phyloP scores from a whole-genome alignment of 2,888 invertebrate species.

The Andrena fulva region DNA sequence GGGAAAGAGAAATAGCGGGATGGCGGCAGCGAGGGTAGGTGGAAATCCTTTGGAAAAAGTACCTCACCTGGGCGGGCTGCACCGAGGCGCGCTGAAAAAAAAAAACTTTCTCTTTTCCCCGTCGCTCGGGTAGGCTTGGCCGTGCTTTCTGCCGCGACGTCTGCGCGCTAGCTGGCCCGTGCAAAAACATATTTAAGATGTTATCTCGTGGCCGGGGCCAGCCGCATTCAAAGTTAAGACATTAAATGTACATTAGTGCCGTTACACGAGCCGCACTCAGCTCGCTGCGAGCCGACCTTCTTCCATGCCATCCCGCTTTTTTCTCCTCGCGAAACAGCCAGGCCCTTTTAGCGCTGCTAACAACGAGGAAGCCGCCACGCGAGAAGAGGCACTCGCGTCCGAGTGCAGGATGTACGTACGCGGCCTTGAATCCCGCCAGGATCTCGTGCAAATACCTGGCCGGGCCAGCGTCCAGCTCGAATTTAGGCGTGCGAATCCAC shows the following conservation, averaged over 20 bases:
- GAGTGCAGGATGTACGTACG: not conserved
- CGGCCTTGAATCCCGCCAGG: constrained; percentile 10
- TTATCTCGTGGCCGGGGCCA: constrained; percentile 68
- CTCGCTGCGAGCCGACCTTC: not conserved
- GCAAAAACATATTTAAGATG: constrained; percentile 79
- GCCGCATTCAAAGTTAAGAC: constrained; percentile 83
- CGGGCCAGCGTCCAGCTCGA: not conserved
- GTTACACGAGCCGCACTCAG: constrained; percentile 47
- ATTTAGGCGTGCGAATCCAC: not conserved
- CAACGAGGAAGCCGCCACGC: constrained; percentile 23
- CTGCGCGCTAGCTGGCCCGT: constrained; percentile 54
- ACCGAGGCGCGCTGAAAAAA: constrained; percentile 47
- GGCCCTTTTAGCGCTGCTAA: constrained; percentile 2
- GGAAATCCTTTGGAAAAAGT: constrained; percentile 67
- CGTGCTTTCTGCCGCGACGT: not conserved
- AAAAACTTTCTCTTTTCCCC: constrained; percentile 60
- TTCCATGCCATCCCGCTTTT: not conserved
- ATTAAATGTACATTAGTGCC: constrained; percentile 83
- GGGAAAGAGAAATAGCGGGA: constrained; percentile 51
- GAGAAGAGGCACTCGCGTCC: not conserved
- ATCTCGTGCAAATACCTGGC: not conserved
- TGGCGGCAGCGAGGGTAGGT: constrained; percentile 33
- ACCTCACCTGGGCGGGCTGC: constrained; percentile 42
- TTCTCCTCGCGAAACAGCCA: not conserved
- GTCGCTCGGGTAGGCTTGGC: constrained; percentile 5